Conservation (phyloP, 2,888 invertebrate genomes). For the Drosophila kuntzei region DNA sequence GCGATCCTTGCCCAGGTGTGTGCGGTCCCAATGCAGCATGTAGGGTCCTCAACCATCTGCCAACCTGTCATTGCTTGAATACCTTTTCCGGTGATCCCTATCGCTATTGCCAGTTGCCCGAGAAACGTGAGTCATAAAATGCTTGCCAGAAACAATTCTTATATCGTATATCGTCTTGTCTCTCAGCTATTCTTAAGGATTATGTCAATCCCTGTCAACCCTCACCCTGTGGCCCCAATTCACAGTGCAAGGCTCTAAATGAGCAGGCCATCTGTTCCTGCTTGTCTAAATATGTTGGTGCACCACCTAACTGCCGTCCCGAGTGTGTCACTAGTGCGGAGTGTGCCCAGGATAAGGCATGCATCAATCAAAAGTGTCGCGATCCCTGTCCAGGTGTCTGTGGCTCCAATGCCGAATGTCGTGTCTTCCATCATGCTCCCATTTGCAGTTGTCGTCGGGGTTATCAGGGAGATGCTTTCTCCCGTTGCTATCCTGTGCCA, state of each 20-base stretch:
- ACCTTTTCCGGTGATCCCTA: constrained; percentile 93
- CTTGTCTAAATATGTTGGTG: constrained; percentile 87
- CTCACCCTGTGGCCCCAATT: constrained; percentile 89
- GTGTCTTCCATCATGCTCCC: constrained; percentile 91
- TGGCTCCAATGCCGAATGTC: constrained; percentile 89
- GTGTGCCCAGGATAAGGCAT: constrained; percentile 88
- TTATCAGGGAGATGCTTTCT: constrained; percentile 92
- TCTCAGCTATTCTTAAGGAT: constrained; percentile 80
- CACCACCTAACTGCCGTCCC: constrained; percentile 89
- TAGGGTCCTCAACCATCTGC: constrained; percentile 90
- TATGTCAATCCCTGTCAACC: constrained; percentile 87
- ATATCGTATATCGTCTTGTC: constrained; percentile 1
- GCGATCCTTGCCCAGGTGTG: constrained; percentile 92
- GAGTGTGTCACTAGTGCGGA: constrained; percentile 89
- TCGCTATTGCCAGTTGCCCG: constrained; percentile 87
- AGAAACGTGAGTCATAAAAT: constrained; percentile 86
- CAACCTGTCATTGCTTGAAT: constrained; percentile 89
- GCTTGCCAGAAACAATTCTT: not conserved
- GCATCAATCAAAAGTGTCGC: constrained; percentile 88
- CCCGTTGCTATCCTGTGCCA: constrained; percentile 87
- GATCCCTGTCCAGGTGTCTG: constrained; percentile 89
- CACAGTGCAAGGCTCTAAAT: constrained; percentile 88
- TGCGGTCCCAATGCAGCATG: constrained; percentile 91
- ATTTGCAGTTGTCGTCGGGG: constrained; percentile 90
- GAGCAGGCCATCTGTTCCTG: constrained; percentile 88